Evolutionary conservation across 35 echinoderm and acorn worm species (phyloP), one percentile per base, ranked within the genome.

Genomic region (Amphiura filiformis): DNA sequence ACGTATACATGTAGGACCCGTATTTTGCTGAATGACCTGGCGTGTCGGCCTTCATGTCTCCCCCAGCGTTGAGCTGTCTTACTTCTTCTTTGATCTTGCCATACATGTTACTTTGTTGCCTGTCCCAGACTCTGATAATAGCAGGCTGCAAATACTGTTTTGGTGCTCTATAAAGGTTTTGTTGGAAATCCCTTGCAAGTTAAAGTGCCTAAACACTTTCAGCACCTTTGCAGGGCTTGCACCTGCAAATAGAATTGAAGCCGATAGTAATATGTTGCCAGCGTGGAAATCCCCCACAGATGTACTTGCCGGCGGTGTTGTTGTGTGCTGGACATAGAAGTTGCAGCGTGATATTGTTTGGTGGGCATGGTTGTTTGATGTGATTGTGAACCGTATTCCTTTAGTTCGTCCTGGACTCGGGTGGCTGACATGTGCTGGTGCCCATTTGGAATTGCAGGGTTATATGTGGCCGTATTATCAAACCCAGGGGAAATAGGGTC

Each of bases 21-120:
- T 39, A 87, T 38, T 87, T 87, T 31, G 76, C 85, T 20, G 33
- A 87, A 40, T 78, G 85, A 11, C 85, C 85, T 9, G 70, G 61
- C 23, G 31, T 76, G 34, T 87, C 76, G 0, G 65, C 85, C 15
- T 75, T 0, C 26, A 31, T 38, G 39, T 87, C 85, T 0, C 61
- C 70, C n/a, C 85, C 85, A 0, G 78, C 13, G 11, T 2, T n/a
- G 14, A 87, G 14, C 32, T 37, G 33, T 20, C 31, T 35, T 30
- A 32, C 35, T 38, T 13, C 17, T 38, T 31, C 75, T 38, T 77
- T 20, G 14, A 83, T 49, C 31, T n/a, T 44, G 38, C 2, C 61
- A 15, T 28, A 18, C 37, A 56, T n/a, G 42, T 38, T 0, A 15
- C 17, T 33, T 38, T 83, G 81, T 23, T 44, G 15, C 18, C 40